Conservation (phyloP, 2,797 vertebrate genomes). For the Amazona ochrocephala region DNA sequence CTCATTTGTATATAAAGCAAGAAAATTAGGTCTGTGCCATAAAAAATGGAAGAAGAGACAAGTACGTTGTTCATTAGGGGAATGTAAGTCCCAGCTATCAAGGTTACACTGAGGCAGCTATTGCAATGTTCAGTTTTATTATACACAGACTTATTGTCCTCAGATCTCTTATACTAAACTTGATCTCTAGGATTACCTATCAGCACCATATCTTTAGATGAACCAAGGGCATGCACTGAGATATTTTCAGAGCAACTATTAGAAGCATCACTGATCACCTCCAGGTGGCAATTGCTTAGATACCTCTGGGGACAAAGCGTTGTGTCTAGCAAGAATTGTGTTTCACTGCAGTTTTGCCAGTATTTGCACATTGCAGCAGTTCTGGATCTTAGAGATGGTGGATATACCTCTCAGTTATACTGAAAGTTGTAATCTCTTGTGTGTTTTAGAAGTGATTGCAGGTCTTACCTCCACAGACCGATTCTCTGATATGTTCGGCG, state of each 20-base stretch:
- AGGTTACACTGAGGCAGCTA: background rate
- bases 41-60: background rate
- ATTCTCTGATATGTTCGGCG: background rate
- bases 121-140: background rate
- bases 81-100: background rate
- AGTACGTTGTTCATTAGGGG: background rate
- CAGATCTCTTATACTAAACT: background rate
- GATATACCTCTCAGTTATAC: background rate
- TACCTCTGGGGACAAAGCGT: background rate
- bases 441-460: background rate
- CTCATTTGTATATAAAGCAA: background rate
- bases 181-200: background rate
- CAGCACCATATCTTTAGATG: background rate
- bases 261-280: background rate
- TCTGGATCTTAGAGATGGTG: background rate
- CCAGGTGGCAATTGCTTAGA: background rate
- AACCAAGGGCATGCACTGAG: accelerated
- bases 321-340: background rate
- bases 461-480: background rate
- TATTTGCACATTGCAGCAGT: background rate
- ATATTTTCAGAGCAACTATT: background rate
- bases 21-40: background rate
- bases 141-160: background rate
- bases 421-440: background rate
- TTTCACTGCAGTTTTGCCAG: background rate